Evolutionary conservation across 2,113 vertebrate species (phyloP).

Genomic region (Tor tambroides): DNA sequence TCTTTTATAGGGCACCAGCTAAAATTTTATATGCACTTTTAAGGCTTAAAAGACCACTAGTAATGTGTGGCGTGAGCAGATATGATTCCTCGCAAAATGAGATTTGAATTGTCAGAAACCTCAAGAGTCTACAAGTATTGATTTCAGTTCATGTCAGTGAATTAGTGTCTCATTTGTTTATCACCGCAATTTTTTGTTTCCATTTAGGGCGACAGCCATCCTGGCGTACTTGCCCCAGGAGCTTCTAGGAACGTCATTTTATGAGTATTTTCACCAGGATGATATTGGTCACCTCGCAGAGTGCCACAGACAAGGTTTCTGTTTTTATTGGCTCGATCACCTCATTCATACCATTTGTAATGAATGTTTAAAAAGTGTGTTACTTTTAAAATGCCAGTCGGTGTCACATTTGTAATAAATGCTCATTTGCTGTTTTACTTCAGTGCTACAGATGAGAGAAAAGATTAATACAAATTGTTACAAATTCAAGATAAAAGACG

Average conservation of each 20-base stretch:
- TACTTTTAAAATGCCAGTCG: not conserved
- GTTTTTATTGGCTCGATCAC: not conserved
- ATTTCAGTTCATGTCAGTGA: constrained; percentile 2
- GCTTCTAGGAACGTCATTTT: constrained; percentile 98
- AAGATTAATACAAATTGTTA: constrained; percentile 98
- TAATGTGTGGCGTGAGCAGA: not conserved
- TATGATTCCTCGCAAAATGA: not conserved
- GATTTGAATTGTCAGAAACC: not conserved
- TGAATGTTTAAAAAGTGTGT: not conserved
- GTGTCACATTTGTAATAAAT: not conserved
- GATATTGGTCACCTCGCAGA: constrained; percentile 96
- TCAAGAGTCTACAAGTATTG: constrained; percentile 7
- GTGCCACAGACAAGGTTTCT: constrained; percentile 93
- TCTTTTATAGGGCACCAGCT: not conserved
- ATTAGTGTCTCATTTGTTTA: not conserved
- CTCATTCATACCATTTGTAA: not conserved
- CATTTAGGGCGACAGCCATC: constrained; percentile 91
- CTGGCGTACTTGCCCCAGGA: constrained; percentile 97
- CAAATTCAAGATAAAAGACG: constrained; percentile 99
- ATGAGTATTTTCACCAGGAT: constrained; percentile 98
- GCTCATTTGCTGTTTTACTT: constrained; percentile 47
- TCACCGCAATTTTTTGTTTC: not conserved
- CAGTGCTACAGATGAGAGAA: constrained; percentile 97
- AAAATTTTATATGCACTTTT: not conserved
- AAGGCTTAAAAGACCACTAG: not conserved